Percentiles rank a stretch among this genome's conserved stretches.
phyloP scores from a whole-genome alignment of 1,140 invertebrate genomes.

The Thaumetopoea pityocampa region DNA sequence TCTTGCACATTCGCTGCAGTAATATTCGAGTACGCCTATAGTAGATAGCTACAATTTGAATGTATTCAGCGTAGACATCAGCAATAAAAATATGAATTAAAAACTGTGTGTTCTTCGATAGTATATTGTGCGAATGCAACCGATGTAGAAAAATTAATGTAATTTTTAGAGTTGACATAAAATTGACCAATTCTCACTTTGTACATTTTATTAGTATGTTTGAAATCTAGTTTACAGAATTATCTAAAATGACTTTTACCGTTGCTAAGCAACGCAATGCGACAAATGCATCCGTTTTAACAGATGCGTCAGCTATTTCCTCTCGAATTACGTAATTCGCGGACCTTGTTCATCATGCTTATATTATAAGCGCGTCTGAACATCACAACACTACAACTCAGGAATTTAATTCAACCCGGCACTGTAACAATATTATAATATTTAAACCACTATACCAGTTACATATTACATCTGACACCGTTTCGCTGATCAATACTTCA shows the following conservation, averaged over 20 bases:
- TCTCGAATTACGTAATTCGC: slow-evolving; percentile 13
- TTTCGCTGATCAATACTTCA: slow-evolving; percentile 53
- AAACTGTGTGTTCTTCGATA: no score
- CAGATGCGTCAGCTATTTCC: slow-evolving; percentile 12
- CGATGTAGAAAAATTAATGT: no score
- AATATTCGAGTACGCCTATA: no score
- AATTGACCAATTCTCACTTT: no score
- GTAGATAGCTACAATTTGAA: no score
- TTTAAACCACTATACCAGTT: slow-evolving; percentile 1
- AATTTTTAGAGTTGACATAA: no score
- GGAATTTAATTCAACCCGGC: not conserved
- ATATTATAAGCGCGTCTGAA: slow-evolving; percentile 2
- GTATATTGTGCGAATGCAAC: no score
- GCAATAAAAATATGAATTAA: no score
- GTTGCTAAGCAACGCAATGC: slow-evolving; percentile 56
- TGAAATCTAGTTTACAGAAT: no score
- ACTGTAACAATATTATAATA: slow-evolving; percentile 2
- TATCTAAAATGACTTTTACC: slow-evolving; percentile 10
- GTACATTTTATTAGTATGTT: no score
- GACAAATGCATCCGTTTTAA: slow-evolving; percentile 34
- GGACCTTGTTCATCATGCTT: slow-evolving; percentile 1
- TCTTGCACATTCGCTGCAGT: no score
- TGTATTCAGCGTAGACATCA: no score
- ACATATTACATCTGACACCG: slow-evolving; percentile 22
- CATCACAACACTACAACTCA: slow-evolving; percentile 7